Evolutionary conservation across 2,113 vertebrate genomes (phyloP).

Genomic region (Antennarius striatus): DNA sequence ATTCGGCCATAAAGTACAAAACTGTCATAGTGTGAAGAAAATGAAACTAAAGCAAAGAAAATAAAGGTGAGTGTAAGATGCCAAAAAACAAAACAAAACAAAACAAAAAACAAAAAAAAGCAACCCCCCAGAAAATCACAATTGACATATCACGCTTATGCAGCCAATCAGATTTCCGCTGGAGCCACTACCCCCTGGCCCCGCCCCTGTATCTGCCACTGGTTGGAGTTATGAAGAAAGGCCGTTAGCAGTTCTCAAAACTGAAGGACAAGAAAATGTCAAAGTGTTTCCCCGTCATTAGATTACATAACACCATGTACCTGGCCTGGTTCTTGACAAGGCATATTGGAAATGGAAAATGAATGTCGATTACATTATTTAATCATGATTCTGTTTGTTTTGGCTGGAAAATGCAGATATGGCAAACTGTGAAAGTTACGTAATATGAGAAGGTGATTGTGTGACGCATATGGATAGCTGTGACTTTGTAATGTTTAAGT

Average conservation of each 20-base stretch:
- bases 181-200: too few species aligned
- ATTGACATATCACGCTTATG: too few species aligned
- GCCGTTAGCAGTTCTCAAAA: conserved; percentile 1
- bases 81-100: too few species aligned
- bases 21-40: too few species aligned
- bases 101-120: too few species aligned
- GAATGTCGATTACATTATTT: neutral
- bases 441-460: conserved; percentile 10
- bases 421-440: conserved; percentile 4
- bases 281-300: conserved; percentile 18
- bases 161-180: too few species aligned
- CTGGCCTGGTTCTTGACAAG: conserved; percentile 26
- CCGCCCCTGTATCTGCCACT: too few species aligned
- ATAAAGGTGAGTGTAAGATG: too few species aligned
- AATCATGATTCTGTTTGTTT: conserved; percentile 48
- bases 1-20: too few species aligned
- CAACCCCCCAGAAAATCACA: too few species aligned
- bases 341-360: neutral
- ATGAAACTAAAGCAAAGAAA: too few species aligned
- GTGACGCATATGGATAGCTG: neutral
- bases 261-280: conserved; percentile 23
- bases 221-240: neutral
- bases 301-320: neutral
- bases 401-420: conserved; percentile 15
- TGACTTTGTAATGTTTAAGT: neutral